Conservation (phyloP, 2,888 invertebrate genomes). For the Pardosa pseudoannulata region DNA sequence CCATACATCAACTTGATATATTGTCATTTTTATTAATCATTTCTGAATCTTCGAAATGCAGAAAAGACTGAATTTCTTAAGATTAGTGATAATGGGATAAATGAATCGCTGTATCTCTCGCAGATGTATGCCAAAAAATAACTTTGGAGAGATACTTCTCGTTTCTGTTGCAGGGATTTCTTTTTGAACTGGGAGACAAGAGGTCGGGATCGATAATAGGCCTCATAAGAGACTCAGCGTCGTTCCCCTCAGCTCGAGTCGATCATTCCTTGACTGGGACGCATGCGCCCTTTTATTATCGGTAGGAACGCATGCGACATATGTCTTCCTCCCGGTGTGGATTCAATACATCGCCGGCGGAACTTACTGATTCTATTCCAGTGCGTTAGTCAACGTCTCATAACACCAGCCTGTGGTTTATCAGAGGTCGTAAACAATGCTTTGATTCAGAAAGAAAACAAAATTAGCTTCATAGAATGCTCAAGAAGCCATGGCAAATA, state of each 20-base stretch:
- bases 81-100: background rate
- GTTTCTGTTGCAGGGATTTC: slow-evolving; percentile 2
- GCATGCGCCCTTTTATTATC: slow-evolving; percentile 49
- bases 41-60: background rate
- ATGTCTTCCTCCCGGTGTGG: slow-evolving; percentile 32
- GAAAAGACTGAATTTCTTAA: background rate
- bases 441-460: background rate
- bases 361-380: background rate
- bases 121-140: background rate
- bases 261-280: slow-evolving; percentile 50
- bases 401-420: background rate
- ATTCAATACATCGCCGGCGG: background rate
- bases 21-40: background rate
- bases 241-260: slow-evolving; percentile 51
- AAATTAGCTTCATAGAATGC: background rate
- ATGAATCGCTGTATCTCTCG: background rate
- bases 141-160: background rate
- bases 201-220: slow-evolving; percentile 64
- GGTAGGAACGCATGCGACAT: slow-evolving; percentile 49
- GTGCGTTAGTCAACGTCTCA: background rate
- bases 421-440: background rate
- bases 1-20: background rate
- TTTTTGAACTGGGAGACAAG: slow-evolving; percentile 33
- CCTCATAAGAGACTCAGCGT: slow-evolving; percentile 43
- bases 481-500: background rate